Evolutionary conservation across 2,888 invertebrate species (phyloP).

Genomic region (Scaptomyza polygonia): DNA sequence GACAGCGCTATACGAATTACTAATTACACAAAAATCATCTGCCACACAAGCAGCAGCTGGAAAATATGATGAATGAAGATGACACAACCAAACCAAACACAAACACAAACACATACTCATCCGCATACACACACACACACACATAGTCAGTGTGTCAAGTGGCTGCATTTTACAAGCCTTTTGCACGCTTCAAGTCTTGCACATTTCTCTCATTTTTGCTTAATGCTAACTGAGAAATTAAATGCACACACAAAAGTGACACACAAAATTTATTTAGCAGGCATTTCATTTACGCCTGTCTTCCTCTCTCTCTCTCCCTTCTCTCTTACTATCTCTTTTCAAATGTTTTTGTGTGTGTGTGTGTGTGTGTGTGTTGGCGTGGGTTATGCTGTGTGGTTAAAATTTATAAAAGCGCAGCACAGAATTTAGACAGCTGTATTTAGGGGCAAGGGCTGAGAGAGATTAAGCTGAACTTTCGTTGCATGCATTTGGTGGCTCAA

Average conservation of each 20-base stretch:
- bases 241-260: slow-evolving; percentile 69
- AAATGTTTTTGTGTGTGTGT: slow-evolving; percentile 3
- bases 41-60: background rate
- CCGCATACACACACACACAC: slow-evolving; percentile 10
- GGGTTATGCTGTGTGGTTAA: slow-evolving; percentile 29
- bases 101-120: slow-evolving; percentile 7
- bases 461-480: slow-evolving; percentile 29
- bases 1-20: background rate
- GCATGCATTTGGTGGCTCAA: slow-evolving; percentile 44
- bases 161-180: slow-evolving; percentile 65
- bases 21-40: slow-evolving; percentile 2
- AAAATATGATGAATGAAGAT: slow-evolving; percentile 59
- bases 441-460: background rate
- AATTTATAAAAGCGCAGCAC: slow-evolving; percentile 27
- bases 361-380: background rate
- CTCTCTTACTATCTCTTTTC: background rate
- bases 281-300: slow-evolving; percentile 55
- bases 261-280: slow-evolving; percentile 69
- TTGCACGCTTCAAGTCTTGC: slow-evolving; percentile 33
- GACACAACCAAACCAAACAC: slow-evolving; percentile 26
- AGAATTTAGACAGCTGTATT: slow-evolving; percentile 34
- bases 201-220: slow-evolving; percentile 39
- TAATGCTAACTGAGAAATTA: slow-evolving; percentile 68
- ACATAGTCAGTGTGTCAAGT: slow-evolving; percentile 54
- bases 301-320: background rate